Conservation (phyloP, 2,113 vertebrate genomes). For the Heterocephalus glaber region DNA sequence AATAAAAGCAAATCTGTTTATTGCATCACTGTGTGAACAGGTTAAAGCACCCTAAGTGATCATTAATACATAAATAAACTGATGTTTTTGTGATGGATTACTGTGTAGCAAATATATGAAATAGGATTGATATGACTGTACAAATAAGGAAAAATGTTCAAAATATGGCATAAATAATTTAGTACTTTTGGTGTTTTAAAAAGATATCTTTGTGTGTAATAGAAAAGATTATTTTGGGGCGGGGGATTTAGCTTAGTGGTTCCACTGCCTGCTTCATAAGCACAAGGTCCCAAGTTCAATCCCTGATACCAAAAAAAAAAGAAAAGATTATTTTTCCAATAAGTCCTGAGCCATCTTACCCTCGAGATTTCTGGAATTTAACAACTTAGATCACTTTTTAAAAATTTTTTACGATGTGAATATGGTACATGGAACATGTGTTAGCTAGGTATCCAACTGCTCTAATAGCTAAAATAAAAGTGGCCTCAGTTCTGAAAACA, state of each 20-base stretch:
- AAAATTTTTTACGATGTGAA: background rate
- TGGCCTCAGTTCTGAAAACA: background rate
- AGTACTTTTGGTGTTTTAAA: background rate
- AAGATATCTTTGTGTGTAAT: background rate
- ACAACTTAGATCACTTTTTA: background rate
- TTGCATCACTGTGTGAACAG: constrained; percentile 11
- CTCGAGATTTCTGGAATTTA: constrained; percentile 40
- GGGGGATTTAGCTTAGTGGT: no score
- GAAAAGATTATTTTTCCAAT: background rate
- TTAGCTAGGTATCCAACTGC: background rate
- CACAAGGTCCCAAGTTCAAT: no score
- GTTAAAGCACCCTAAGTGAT: constrained; percentile 20
- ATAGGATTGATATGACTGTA: background rate
- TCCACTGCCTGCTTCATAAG: no score
- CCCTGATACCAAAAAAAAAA: no score
- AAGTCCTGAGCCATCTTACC: constrained; percentile 10
- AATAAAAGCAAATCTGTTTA: constrained; percentile 6
- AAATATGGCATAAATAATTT: background rate
- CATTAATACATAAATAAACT: background rate
- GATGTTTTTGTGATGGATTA: background rate
- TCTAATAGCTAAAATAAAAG: constrained; percentile 25
- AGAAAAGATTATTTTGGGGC: constrained; percentile 40
- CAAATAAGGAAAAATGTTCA: background rate
- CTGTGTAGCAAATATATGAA: constrained; percentile 24
- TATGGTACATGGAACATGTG: background rate